Conservation (phyloP, 2,113 vertebrate species). For the Ailuropoda melanoleuca region DNA sequence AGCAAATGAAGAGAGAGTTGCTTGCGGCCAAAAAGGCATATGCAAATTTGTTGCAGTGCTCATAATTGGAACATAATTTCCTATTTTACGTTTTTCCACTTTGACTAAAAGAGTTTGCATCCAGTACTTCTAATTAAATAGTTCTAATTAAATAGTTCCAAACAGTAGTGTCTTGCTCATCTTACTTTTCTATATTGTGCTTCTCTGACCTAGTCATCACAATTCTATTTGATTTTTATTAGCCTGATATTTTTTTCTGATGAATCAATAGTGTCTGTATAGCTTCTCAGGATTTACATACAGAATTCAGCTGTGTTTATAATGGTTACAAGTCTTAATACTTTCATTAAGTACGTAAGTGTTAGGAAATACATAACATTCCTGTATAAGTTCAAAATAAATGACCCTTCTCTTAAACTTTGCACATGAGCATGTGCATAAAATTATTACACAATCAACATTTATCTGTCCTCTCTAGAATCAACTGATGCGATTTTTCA, state of each 20-base stretch:
- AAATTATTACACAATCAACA: background rate
- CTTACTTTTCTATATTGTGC: background rate
- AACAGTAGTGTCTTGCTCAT: background rate
- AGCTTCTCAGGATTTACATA: background rate
- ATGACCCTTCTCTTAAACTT: background rate
- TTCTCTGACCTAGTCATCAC: background rate
- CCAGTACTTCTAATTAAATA: background rate
- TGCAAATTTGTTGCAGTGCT: background rate
- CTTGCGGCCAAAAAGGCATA: background rate
- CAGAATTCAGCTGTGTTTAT: background rate
- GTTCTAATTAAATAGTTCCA: background rate
- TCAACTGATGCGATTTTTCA: background rate
- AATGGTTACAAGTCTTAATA: background rate
- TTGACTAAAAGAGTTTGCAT: background rate
- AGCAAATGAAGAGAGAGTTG: background rate
- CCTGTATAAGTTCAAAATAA: background rate
- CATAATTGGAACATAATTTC: background rate
- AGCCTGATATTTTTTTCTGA: background rate
- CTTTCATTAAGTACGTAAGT: background rate
- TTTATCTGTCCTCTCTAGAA: background rate
- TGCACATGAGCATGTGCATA: background rate
- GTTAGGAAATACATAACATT: background rate
- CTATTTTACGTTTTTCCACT: background rate
- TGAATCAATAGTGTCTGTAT: background rate
- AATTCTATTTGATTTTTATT: background rate